phyloP scores from a whole-genome alignment of 92 coral and sea anemone genomes.

The Zoanthus gigantus region DNA sequence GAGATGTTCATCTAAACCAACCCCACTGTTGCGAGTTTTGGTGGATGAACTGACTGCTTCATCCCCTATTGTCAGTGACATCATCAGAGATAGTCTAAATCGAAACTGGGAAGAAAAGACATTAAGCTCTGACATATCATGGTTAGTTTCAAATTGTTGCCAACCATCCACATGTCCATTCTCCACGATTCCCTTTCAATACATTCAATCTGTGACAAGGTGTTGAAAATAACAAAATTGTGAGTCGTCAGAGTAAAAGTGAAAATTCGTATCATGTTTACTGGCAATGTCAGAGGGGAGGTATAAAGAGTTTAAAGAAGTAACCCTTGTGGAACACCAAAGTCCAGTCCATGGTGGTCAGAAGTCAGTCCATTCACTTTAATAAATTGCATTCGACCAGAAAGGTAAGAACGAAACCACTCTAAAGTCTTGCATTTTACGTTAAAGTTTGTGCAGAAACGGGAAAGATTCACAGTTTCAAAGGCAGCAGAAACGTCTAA shows the following conservation, averaged over 20 bases:
- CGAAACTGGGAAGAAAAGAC: constrained; percentile 29
- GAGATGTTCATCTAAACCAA: neutral
- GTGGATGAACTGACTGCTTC: constrained; percentile 1
- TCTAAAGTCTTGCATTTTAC: too few relatives aligned
- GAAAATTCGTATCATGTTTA: too few relatives aligned
- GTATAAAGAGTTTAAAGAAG: constrained; percentile 14
- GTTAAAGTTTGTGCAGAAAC: too few relatives aligned
- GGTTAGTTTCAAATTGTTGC: constrained; percentile 19
- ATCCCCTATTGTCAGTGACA: constrained; percentile 13
- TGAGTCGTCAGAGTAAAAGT: neutral
- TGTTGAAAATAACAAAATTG: neutral
- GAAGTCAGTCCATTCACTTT: too few relatives aligned
- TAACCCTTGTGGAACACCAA: constrained; percentile 8
- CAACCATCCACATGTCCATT: constrained; percentile 14
- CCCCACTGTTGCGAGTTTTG: constrained; percentile 3
- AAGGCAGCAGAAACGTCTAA: too few relatives aligned
- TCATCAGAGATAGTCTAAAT: constrained; percentile 5
- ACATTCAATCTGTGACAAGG: constrained; percentile 1
- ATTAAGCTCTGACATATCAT: constrained; percentile 23
- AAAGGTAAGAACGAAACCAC: neutral
- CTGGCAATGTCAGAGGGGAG: neutral
- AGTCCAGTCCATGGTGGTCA: constrained; percentile 5
- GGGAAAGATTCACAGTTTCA: too few relatives aligned
- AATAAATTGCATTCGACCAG: neutral
- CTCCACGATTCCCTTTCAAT: neutral